Percentiles rank a stretch among this genome's conserved stretches.
phyloP scores from a whole-genome alignment of 2,113 vertebrate species.

The Xiphophorus couchianus region DNA sequence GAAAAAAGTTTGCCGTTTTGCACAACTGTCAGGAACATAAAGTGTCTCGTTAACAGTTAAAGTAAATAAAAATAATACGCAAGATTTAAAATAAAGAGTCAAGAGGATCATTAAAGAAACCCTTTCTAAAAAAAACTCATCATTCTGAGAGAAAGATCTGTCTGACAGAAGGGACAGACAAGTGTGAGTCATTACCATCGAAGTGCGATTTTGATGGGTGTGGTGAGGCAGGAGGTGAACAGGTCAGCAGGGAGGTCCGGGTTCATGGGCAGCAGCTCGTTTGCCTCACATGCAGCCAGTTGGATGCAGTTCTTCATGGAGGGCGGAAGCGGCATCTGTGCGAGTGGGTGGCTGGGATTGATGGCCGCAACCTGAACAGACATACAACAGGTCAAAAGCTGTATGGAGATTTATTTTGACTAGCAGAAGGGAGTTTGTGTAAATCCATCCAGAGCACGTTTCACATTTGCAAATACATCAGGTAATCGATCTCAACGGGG shows the following conservation, averaged over 20 bases:
- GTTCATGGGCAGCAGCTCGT: conserved; percentile 96
- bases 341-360: conserved; percentile 95
- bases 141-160: neutral
- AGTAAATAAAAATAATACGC: neutral
- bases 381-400: neutral
- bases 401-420: neutral
- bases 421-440: neutral
- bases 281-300: conserved; percentile 95
- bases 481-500: conserved; percentile 1
- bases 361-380: conserved; percentile 91
- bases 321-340: conserved; percentile 95
- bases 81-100: neutral
- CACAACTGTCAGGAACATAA: neutral
- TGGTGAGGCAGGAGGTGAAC: conserved; percentile 98
- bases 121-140: neutral
- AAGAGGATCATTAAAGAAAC: too few relatives aligned
- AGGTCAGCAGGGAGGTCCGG: conserved; percentile 96
- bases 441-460: neutral
- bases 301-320: conserved; percentile 99
- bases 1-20: neutral
- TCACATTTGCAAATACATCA: neutral
- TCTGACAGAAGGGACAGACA: neutral
- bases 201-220: conserved; percentile 97
- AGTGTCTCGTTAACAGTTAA: neutral
- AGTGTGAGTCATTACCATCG: conserved; percentile 85